A percentile compares a stretch with the other conserved stretches of the same genome.
Evolutionary conservation across 1,140 invertebrate genomes (phyloP).

Genomic region (Zeugodacus cucurbitae): DNA sequence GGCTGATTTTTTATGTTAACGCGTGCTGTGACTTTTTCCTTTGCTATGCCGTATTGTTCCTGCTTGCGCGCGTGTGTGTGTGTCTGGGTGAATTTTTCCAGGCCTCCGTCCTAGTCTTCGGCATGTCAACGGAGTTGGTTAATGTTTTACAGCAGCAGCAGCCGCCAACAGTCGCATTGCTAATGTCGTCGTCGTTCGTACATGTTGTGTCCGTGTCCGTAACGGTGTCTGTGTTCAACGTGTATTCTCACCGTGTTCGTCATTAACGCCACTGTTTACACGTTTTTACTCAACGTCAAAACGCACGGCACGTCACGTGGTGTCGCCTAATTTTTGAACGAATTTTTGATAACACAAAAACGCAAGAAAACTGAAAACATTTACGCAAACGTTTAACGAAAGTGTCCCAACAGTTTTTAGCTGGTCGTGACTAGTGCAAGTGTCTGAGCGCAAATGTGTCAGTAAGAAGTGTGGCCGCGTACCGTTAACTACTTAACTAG

Average conservation of each 20-base stretch:
- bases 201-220: constrained; percentile 41
- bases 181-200: constrained; percentile 46
- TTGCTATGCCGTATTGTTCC: neutral
- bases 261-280: neutral
- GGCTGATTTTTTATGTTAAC: constrained; percentile 28
- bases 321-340: neutral
- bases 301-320: neutral
- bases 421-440: neutral
- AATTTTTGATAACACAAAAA: neutral
- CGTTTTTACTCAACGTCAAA: neutral
- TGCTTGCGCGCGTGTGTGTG: neutral
- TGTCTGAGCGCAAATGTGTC: neutral
- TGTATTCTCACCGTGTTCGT: neutral
- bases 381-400: neutral
- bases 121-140: constrained; percentile 40
- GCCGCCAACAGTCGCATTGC: constrained; percentile 45
- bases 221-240: neutral
- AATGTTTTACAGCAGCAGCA: constrained; percentile 31
- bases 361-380: neutral
- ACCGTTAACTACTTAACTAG: neutral
- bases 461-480: neutral
- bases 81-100: constrained; percentile 34
- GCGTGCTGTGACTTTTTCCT: constrained; percentile 12
- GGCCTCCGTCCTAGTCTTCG: constrained; percentile 35
- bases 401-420: neutral